Conservation (phyloP, 2,113 vertebrate genomes). For the Pelecanoides urinatrix region DNA sequence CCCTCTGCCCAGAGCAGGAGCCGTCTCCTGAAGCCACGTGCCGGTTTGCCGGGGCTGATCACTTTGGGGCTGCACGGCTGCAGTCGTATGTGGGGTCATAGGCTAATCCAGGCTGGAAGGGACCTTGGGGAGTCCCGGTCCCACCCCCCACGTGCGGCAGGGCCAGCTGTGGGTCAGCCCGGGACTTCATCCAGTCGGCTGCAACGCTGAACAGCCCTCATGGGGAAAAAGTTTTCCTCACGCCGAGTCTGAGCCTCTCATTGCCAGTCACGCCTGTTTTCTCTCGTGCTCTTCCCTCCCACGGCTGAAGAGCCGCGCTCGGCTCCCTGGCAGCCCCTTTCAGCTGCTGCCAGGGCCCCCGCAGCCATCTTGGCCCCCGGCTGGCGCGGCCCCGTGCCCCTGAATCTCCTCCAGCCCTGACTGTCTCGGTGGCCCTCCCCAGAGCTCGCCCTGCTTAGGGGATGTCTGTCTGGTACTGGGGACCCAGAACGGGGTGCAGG, state of each 20-base stretch:
- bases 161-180: not conserved
- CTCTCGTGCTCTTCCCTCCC: not conserved
- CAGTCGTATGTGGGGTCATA: accelerated
- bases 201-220: not conserved
- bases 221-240: not conserved
- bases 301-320: not conserved
- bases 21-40: accelerated
- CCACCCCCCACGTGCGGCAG: accelerated
- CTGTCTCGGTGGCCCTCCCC: not conserved
- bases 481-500: not conserved
- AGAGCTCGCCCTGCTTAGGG: not conserved
- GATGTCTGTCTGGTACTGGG: not conserved
- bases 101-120: not conserved
- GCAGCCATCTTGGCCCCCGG: not conserved
- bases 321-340: not conserved
- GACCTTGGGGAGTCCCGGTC: not conserved
- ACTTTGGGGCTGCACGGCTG: not conserved
- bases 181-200: not conserved
- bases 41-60: not conserved
- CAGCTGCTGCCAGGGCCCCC: not conserved
- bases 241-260: accelerated
- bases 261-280: not conserved
- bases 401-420: accelerated
- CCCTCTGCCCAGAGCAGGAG: not conserved
- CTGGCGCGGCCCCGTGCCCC: accelerated